Base-by-base conservation (phyloP, 2,888 invertebrate species). In the Cryptosula pallasiana region DNA sequence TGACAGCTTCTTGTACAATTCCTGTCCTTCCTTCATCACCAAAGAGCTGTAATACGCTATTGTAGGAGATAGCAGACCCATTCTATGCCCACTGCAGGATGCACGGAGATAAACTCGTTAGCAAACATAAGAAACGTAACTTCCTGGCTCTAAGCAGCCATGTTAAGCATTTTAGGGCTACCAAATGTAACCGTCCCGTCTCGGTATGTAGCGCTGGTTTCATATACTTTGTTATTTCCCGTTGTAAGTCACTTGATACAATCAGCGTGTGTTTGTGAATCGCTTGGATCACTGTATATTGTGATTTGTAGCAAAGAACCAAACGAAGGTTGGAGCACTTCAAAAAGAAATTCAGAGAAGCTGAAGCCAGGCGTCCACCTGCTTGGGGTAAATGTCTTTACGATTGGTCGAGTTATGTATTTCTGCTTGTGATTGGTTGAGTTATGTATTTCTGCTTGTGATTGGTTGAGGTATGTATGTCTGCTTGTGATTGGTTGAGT, bases 51-150 rank as follows among this genome's bases (percentile, higher is more conserved):
- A n/a, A n/a, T n/a, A n/a, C n/a, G n/a, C 32, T 27, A 9, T 73
- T 77, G 0, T 77, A 83, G 82, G 83, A 86, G 71, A 84, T 86
- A 54, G 95, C 95, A 0, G 97, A 97, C 87, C 97, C 97, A 0
- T 98, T 95, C 84, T 97, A 94, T 84, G 97, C 96, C 0, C 95
- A 97, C 82, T 98, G 97, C 83, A 93, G 92, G 83, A 88, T 95
- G 69, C 97, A 98, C 85, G 95, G 95, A 0, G 96, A 97, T 81
- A 95, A 95, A 84, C 89, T 91, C 1, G 88, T 92, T 74, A 91
- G 94, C 55, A 91, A 86, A 79, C 80, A 80, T 25, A 84, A 85
- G 75, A 74, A 84, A 34, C 74, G 82, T 5, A 95, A 94, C 82
- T 95, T 92, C 89, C 87, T 95, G 74, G 92, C 94, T 0, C 86